A percentile compares a stretch with the other conserved stretches of the same genome.
phyloP scores from a whole-genome alignment of 2,888 invertebrate species.

The Entomobrya multifasciata region DNA sequence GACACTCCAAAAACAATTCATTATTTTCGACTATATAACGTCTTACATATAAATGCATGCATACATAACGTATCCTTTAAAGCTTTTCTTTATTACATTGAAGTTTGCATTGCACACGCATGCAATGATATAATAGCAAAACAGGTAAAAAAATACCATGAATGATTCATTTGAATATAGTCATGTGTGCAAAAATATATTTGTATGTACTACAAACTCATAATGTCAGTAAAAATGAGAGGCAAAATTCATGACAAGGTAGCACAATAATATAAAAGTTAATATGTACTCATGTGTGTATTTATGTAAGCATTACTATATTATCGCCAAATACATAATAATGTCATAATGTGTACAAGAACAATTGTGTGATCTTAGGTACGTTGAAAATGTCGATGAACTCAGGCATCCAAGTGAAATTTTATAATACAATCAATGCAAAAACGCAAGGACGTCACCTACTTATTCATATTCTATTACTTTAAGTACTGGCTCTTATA shows the following conservation, averaged over 20 bases:
- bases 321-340: not conserved
- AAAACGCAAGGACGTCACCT: conserved; percentile 78
- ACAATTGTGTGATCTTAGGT: conserved; percentile 40
- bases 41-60: no score
- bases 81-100: not conserved
- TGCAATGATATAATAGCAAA: not conserved
- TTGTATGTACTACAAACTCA: not conserved
- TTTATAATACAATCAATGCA: conserved; percentile 77
- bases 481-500: not conserved
- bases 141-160: conserved; percentile 29
- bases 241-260: conserved; percentile 59
- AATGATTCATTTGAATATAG: conserved; percentile 26
- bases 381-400: conserved; percentile 75
- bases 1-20: no score
- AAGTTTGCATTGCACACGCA: not conserved
- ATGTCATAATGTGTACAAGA: not conserved
- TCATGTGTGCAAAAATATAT: not conserved
- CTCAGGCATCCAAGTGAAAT: conserved; percentile 71
- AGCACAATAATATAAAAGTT: conserved; percentile 36
- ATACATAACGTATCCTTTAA: not conserved
- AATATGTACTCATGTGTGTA: not conserved
- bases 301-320: not conserved
- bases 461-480: conserved; percentile 68
- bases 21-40: no score
- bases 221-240: conserved; percentile 50